Evolutionary conservation across 2,888 invertebrate genomes (phyloP), one percentile per base, ranked within the genome.

Genomic region (Celastrina argiolus): DNA sequence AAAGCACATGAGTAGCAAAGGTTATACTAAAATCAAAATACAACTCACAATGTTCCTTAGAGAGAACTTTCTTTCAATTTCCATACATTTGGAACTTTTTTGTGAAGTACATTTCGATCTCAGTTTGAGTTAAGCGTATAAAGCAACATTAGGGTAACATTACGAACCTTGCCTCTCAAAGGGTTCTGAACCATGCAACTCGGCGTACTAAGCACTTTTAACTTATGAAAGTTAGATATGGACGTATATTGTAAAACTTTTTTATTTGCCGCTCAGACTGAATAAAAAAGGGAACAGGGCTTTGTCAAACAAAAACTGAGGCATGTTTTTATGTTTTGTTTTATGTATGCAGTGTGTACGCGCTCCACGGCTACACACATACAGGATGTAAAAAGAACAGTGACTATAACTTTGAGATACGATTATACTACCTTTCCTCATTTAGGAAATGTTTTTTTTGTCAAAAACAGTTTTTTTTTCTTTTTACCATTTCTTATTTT

Each of bases 81-180:
- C n/a, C 31, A 58, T 31, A 58, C 2, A 7, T 34, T 31, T 5
- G 2, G 18, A 18, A 12, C 3, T 39, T 34, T 59, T 31, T 36
- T 39, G 61, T 14, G 36, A 36, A 18, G 22, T 51, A 51, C 39
- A 39, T 61, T 61, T 39, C 14, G 36, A 61, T 18, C 14, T 39
- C 16, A 61, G 22, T 61, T 34, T 75, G 66, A 73, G 69, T 26
- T 79, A 83, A 84, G 84, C 84, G 68, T 75, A 76, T 65, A 14
- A 73, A 85, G 82, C 81, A 78, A 77, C 76, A 81, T 75, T 76
- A 76, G 77, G 78, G 78, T 72, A 77, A 73, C 73, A 74, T 74
- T 82, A 87, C 86, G 79, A 83, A 87, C 88, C 87, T 87, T 87
- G 85, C 77, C 74, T 76, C 76, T 74, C 71, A 83, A 86, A 85